Percentiles rank a stretch among this genome's conserved stretches.
Conservation (phyloP, 92 coral and sea anemone species). For the Porites lobata region DNA sequence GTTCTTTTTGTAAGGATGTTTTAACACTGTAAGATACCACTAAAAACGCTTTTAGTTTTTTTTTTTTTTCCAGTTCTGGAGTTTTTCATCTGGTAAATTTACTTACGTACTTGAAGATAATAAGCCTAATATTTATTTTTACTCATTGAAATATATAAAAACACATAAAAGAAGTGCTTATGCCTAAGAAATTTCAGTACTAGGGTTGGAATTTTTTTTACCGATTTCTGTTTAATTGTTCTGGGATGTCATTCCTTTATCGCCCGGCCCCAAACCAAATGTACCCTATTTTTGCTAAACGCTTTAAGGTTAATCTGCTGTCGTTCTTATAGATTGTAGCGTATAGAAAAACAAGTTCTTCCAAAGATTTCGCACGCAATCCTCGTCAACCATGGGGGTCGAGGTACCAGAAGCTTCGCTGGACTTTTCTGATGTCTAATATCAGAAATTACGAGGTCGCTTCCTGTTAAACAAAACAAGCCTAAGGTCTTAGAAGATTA, state of each 20-base stretch:
- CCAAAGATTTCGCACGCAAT: constrained; percentile 31
- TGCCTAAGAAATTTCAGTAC: neutral
- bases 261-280: constrained; percentile 28
- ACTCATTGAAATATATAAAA: too few species aligned
- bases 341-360: constrained; percentile 16
- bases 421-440: constrained; percentile 17
- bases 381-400: neutral
- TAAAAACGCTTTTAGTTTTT: neutral
- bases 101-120: neutral
- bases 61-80: neutral
- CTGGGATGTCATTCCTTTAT: constrained; percentile 38
- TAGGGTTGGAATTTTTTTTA: neutral
- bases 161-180: too few species aligned
- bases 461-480: neutral
- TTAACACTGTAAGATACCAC: neutral
- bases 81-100: neutral
- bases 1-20: neutral
- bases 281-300: constrained; percentile 46
- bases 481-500: neutral
- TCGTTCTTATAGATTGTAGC: constrained; percentile 33
- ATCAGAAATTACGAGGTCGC: constrained; percentile 12
- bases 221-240: constrained; percentile 10
- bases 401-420: neutral
- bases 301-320: constrained; percentile 45
- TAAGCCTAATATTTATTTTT: too few species aligned